These are phyloP conservation scores for Chlorodrepanis virens DNA, from an alignment of 2,113 vertebrate genomes.

Conservation along the genomic window DNA sequence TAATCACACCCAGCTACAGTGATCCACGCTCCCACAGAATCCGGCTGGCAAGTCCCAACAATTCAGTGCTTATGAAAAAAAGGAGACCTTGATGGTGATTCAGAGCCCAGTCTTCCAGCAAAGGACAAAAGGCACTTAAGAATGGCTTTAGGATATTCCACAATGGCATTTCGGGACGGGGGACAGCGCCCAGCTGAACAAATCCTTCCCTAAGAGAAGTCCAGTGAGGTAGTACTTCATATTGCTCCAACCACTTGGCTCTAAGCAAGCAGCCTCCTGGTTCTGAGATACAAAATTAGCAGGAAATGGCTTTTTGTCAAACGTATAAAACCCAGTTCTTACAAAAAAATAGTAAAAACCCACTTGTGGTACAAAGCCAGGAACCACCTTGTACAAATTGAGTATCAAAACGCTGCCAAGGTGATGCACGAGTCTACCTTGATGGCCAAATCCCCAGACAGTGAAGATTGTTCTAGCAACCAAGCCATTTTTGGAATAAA, in stretches of 20 bases:
- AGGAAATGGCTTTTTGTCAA: conserved; percentile 15
- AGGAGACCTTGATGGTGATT: background rate
- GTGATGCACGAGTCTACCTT: background rate
- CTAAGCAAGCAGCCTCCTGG: background rate
- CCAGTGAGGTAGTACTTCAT: conserved; percentile 59
- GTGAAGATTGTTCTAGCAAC: conserved; percentile 59
- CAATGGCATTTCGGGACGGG: background rate
- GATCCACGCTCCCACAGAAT: background rate
- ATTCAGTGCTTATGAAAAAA: conserved; percentile 55
- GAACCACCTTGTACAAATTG: background rate
- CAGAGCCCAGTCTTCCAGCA: conserved; percentile 48
- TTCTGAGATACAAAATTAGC: background rate
- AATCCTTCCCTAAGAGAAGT: background rate
- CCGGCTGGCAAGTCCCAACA: background rate
- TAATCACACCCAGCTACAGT: background rate
- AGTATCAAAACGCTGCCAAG: background rate
- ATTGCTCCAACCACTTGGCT: conserved; percentile 26
- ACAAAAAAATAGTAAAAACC: background rate
- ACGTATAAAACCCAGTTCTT: background rate
- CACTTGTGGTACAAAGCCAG: background rate
- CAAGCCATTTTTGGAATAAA: background rate
- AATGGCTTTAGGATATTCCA: conserved; percentile 56
- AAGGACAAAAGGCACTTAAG: conserved; percentile 67
- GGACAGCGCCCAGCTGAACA: conserved; percentile 27
- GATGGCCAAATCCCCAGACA: conserved; percentile 1